Evolutionary conservation across 2,113 vertebrate genomes (phyloP).

Genomic region (Struthidea cinerea): DNA sequence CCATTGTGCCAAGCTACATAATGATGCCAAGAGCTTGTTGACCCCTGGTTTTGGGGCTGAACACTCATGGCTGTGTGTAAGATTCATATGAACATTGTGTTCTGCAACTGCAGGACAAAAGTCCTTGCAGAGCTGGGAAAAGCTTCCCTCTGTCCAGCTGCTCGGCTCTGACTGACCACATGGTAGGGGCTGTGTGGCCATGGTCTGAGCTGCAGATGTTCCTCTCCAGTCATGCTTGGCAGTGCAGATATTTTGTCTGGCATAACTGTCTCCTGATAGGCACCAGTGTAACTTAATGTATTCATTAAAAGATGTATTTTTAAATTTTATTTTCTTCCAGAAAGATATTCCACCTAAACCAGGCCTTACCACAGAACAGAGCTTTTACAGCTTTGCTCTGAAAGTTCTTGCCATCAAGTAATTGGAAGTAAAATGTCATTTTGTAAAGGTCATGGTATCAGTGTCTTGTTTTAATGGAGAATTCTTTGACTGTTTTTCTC

Average conservation of each 20-base stretch:
- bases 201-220: background rate
- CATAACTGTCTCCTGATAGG: background rate
- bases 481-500: background rate
- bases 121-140: background rate
- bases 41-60: background rate
- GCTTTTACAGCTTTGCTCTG: background rate
- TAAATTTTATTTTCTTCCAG: background rate
- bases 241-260: background rate
- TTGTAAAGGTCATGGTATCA: background rate
- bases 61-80: background rate
- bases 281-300: background rate
- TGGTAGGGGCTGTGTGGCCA: background rate
- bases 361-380: background rate
- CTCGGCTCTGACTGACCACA: fast-evolving
- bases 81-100: background rate
- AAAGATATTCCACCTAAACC: background rate
- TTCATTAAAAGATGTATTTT: background rate
- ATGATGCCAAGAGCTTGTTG: background rate
- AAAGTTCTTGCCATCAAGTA: background rate
- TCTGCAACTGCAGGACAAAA: background rate
- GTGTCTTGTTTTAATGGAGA: background rate
- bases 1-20: background rate
- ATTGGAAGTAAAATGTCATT: background rate
- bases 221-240: background rate
- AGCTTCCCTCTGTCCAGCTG: background rate